Evolutionary conservation across 2,888 invertebrate genomes (phyloP).

Genomic region (Conus canariensis): DNA sequence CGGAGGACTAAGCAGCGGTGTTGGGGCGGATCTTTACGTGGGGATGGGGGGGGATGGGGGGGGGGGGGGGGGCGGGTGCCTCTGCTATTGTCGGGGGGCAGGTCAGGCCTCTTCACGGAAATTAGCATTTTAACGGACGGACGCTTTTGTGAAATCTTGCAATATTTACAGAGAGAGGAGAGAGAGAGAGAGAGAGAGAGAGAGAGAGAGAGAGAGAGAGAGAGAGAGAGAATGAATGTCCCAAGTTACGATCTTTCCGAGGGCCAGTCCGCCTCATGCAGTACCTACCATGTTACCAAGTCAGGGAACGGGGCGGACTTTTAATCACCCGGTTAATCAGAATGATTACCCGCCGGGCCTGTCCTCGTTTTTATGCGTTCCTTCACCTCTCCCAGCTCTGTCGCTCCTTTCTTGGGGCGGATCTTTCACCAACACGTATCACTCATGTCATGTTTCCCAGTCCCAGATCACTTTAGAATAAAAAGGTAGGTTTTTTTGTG

Average conservation of each 20-base stretch:
- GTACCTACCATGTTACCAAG: neutral
- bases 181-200: neutral
- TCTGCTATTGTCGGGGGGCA: neutral
- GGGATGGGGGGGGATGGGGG: neutral
- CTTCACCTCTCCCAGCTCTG: too few species aligned
- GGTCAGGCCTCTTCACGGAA: neutral
- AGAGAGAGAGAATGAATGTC: neutral
- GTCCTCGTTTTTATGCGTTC: too few species aligned
- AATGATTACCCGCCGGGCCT: too few species aligned
- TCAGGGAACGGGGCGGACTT: neutral
- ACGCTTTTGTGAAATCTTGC: conserved; percentile 1
- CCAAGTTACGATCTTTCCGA: too few species aligned
- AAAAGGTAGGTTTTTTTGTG: too few species aligned
- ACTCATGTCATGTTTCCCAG: too few species aligned
- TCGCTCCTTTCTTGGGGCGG: too few species aligned
- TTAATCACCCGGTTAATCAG: neutral
- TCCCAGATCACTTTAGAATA: too few species aligned
- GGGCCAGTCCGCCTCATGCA: too few species aligned
- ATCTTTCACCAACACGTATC: too few species aligned
- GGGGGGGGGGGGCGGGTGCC: neutral
- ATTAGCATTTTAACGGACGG: conserved; percentile 26
- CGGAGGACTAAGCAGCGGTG: conserved; percentile 11
- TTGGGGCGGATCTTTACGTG: neutral
- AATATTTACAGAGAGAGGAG: neutral
- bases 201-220: neutral